Evolutionary conservation across 1,140 invertebrate genomes (phyloP), one percentile per base, ranked within the genome.

Genomic region (Rhagoletis zephyria): DNA sequence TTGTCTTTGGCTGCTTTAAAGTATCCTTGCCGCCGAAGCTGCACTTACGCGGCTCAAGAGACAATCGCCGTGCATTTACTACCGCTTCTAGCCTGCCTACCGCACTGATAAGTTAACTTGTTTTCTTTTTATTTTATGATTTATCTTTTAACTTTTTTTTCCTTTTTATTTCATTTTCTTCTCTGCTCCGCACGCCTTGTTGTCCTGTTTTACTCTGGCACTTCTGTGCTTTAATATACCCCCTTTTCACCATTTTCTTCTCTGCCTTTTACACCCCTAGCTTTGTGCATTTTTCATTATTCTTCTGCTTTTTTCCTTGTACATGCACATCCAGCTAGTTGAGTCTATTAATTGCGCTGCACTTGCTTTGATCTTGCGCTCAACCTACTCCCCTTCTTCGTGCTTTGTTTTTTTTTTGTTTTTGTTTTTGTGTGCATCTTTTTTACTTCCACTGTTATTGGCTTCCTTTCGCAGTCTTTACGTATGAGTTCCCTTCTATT

Each of bases 261-360:
- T 12, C 14, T 48, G 70, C 45, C 48, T n/a, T 51, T 3, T 56
- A 2, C 48, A 10, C 48, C n/a, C 3, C 74, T 30, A 10, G 14
- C n/a, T 81, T 81, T 81, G n/a, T 81, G 48, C 67, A 16, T 3
- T 6, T 56, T 81, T 81, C 74, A 56, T 51, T 56, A 81, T 81
- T 81, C 51, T 81, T 81, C 74, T 59, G 48, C 9, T 51, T 74
- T 30, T 56, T 59, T 74, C 42, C 45, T 74, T 74, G 48, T 81
- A 9, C 12, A 5, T 81, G 74, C 74, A 81, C 16, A 81, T 56
- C 48, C 74, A 81, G 74, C 48, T 81, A 81, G 74, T 81, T 81
- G 74, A 81, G 74, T 81, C 74, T 81, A 56, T 81, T 81, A 81
- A 81, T 81, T 81, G 74, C 74, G n/a, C 74, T 81, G 74, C 74